Conservation (phyloP, 1,140 invertebrate genomes). For the Reticulitermes speratus region DNA sequence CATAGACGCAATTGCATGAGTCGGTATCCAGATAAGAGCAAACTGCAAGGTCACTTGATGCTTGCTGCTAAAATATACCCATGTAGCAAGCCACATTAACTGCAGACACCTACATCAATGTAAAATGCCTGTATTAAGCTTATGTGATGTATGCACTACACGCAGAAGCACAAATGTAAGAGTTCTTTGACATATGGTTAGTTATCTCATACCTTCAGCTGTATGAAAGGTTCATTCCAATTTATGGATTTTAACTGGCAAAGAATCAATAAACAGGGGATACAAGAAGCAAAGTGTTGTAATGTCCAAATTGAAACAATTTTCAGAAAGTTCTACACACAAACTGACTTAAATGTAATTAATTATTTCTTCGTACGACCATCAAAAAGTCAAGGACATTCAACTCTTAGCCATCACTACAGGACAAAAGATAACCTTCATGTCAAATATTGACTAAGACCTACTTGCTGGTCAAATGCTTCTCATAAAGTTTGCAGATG, state of each 20-base stretch:
- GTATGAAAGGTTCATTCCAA: neutral
- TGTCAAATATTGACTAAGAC: slow-evolving; percentile 16
- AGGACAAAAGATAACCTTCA: slow-evolving; percentile 18
- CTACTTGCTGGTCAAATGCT: neutral
- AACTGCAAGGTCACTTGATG: neutral
- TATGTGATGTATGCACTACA: neutral
- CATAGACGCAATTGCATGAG: slow-evolving; percentile 14
- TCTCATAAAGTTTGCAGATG: slow-evolving; percentile 2
- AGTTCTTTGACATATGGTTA: neutral
- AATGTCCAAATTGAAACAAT: neutral
- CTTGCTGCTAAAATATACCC: neutral
- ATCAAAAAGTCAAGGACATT: slow-evolving; percentile 19
- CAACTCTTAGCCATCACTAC: slow-evolving; percentile 14
- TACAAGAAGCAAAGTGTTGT: neutral
- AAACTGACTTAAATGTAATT: neutral
- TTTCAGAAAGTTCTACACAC: neutral
- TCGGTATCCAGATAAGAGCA: neutral
- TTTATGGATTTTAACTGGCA: neutral
- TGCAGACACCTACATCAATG: neutral
- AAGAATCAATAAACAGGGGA: neutral
- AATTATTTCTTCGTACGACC: slow-evolving; percentile 7
- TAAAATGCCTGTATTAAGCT: neutral
- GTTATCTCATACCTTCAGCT: neutral
- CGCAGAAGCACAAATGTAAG: neutral
- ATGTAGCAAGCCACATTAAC: slow-evolving; percentile 4